Evolutionary conservation across 2,113 vertebrate genomes (phyloP).

Genomic region (Ceyx cyanopectus): DNA sequence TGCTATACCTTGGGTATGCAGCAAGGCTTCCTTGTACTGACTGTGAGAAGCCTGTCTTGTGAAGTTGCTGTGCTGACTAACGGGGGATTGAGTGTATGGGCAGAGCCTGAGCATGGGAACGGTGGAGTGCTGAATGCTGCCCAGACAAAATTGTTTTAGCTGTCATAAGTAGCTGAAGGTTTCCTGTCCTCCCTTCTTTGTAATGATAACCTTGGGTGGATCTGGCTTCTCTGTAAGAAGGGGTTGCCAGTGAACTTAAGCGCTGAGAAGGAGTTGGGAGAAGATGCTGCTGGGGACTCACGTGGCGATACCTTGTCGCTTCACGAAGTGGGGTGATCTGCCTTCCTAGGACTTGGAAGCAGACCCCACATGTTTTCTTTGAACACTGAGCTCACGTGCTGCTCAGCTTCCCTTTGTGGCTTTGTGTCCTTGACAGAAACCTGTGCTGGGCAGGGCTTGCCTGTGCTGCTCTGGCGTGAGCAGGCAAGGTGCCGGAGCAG

Average conservation of each 20-base stretch:
- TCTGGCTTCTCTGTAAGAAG: neutral
- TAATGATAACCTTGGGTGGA: neutral
- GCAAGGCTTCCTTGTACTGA: neutral
- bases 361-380: neutral
- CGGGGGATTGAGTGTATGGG: accelerated
- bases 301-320: neutral
- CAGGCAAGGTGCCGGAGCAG: neutral
- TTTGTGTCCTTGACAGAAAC: neutral
- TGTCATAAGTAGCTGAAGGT: neutral
- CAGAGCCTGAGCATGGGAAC: neutral
- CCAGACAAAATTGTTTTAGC: neutral
- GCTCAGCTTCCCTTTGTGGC: neutral
- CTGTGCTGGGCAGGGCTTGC: neutral
- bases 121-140: neutral
- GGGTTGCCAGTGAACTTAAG: neutral
- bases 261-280: neutral
- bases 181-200: neutral
- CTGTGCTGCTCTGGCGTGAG: accelerated
- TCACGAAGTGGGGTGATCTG: neutral
- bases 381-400: neutral
- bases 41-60: neutral
- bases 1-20: neutral
- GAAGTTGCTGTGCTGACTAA: neutral
- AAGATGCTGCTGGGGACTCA: neutral
- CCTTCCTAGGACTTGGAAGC: neutral